Percentiles rank a stretch among this genome's conserved stretches.
phyloP scores from a whole-genome alignment of 2,113 vertebrate species.

The Sebastes schlegelii region DNA sequence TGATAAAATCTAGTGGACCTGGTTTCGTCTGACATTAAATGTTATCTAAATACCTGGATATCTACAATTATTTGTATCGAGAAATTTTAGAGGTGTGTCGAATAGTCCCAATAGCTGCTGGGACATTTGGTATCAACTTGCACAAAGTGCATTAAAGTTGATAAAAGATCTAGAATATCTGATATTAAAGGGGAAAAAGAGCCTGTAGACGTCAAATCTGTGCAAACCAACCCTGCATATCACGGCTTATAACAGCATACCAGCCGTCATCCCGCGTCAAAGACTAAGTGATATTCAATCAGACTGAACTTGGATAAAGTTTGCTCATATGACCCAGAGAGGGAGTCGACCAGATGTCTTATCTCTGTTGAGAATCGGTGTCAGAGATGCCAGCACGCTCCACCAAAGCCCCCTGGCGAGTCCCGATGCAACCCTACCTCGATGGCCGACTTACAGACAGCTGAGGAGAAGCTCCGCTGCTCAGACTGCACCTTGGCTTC shows the following conservation, averaged over 20 bases:
- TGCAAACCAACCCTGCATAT: conserved; percentile 36
- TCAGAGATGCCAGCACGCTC: conserved; percentile 65
- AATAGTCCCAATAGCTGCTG: background rate
- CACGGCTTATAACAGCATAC: conserved; percentile 14
- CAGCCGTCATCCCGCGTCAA: conserved; percentile 7
- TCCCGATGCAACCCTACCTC: conserved; percentile 65
- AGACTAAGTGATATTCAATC: conserved; percentile 48
- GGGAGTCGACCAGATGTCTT: conserved; percentile 61
- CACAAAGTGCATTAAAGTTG: conserved; percentile 7
- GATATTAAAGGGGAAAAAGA: conserved; percentile 27
- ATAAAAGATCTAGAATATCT: conserved; percentile 31
- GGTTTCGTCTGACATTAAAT: background rate
- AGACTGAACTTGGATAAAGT: conserved; percentile 62
- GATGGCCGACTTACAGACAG: conserved; percentile 67
- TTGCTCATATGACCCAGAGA: conserved; percentile 48
- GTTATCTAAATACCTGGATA: conserved; percentile 6
- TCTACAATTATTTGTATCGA: background rate
- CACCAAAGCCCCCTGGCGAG: conserved; percentile 57
- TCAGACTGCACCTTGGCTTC: conserved; percentile 73
- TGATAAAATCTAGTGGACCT: conserved; percentile 32
- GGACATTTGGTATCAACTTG: background rate
- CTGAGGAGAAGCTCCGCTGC: conserved; percentile 44
- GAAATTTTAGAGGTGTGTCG: conserved; percentile 3
- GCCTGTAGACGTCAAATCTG: background rate
- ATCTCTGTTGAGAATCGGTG: conserved; percentile 58